A percentile compares a stretch with the other conserved stretches of the same genome.
phyloP scores from a whole-genome alignment of 2,888 invertebrate species.

The Volucella inflata region DNA sequence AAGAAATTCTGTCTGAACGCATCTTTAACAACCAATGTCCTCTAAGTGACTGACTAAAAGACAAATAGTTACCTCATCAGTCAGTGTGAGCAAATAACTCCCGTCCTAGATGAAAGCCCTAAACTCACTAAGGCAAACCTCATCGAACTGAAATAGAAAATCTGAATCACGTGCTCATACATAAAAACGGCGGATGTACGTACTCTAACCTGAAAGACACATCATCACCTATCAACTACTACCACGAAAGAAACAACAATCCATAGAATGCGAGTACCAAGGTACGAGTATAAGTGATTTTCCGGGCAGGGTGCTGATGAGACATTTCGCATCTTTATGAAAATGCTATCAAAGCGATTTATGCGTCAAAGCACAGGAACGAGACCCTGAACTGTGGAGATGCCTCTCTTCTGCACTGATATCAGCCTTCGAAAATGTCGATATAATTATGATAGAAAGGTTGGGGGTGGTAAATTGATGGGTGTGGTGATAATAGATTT shows the following conservation, averaged over 20 bases:
- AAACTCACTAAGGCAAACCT: constrained; percentile 12
- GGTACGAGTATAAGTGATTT: constrained; percentile 35
- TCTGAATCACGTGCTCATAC: background rate
- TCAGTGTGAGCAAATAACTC: constrained; percentile 17
- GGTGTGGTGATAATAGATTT: constrained; percentile 43
- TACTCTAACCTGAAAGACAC: too few species aligned
- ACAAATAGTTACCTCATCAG: constrained; percentile 25
- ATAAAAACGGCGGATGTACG: constrained; percentile 14
- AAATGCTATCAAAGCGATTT: constrained; percentile 22
- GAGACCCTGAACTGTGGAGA: too few species aligned
- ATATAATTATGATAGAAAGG: constrained; percentile 39
- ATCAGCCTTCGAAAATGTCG: constrained; percentile 15
- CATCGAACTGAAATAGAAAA: background rate
- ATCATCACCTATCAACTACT: background rate
- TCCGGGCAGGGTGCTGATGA: constrained; percentile 14
- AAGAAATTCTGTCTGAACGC: background rate
- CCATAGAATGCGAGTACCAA: background rate
- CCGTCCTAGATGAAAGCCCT: background rate
- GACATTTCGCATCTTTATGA: constrained; percentile 23
- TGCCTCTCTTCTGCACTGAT: background rate
- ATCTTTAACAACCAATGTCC: background rate
- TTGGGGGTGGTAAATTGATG: constrained; percentile 30
- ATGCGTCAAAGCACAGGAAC: background rate
- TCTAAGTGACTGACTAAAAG: background rate
- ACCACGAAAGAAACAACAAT: background rate